Evolutionary conservation across 2,888 invertebrate species (phyloP), one percentile per base, ranked within the genome.

Genomic region (Parelbella ahira): DNA sequence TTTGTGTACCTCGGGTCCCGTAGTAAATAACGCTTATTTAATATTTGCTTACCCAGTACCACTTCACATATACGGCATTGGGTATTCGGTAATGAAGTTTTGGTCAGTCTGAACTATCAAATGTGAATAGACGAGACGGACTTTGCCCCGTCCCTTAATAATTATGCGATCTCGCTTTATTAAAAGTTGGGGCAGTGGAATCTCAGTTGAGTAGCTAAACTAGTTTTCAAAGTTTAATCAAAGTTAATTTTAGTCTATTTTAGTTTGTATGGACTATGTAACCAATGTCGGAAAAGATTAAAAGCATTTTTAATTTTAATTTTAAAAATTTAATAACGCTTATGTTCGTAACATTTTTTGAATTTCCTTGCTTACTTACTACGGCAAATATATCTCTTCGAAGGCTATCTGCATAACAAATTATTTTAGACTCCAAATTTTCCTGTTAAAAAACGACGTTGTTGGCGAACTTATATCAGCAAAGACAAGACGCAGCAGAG

Each of bases 11-110:
- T 58, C 50, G 41, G 50, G 50, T 53, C 54, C 62, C 55, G 57
- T 65, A 59, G 69, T 70, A 75, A 78, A 76, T 71, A 72, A 61
- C 53, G 50, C 51, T 54, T 66, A 67, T 70, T 70, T 60, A 65
- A 67, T 74, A 72, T 72, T 65, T 59, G 60, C 59, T 50, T 50
- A 44, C 36, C 33, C 41, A 41, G 42, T 43, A 44, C 39, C 48
- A 34, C 30, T 46, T 34, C 11, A 41, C 25, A 30, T 42, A 39
- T 44, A 44, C 30, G 24, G 28, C 41, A 46, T 46, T 38, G 20
- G 27, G 12, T 23, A 8, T 13, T 5, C 13, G 28, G 11, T 42
- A 45, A 45, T 39, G 27, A 24, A 42, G 38, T 30, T 41, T 44
- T 32, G 47, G 21, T 24, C 30, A 32, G 36, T 12, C 47, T 19